These are phyloP conservation scores for Trididemnum nubilum DNA, from an alignment of 23 tunicate species.

Conservation along the genomic window DNA sequence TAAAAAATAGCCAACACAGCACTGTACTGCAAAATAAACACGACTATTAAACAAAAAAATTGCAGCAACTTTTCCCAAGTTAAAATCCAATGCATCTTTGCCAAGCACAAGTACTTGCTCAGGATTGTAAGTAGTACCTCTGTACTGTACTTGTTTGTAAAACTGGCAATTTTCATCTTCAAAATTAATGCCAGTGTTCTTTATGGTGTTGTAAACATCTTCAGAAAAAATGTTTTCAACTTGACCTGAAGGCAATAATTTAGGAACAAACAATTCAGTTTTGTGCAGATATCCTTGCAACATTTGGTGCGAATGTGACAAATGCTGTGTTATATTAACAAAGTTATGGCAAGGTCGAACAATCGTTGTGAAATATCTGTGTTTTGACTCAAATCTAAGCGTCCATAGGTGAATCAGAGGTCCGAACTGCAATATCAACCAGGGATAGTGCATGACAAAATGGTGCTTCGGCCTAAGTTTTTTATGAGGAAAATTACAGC, in stretches of 20 bases:
- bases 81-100: background rate
- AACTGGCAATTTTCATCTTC: background rate
- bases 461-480: slow-evolving; percentile 60
- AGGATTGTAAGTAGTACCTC: background rate
- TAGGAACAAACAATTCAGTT: background rate
- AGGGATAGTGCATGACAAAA: slow-evolving; percentile 46
- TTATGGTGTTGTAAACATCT: background rate
- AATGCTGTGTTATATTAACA: slow-evolving; percentile 33
- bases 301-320: slow-evolving; percentile 51
- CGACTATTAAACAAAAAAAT: background rate
- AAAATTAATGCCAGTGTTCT: background rate
- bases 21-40: background rate
- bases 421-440: slow-evolving; percentile 43
- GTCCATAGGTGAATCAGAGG: slow-evolving; percentile 56
- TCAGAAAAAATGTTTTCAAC: background rate
- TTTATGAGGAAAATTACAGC: slow-evolving; percentile 16
- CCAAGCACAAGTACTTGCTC: background rate
- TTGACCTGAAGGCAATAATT: background rate
- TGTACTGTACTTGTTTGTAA: background rate
- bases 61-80: background rate
- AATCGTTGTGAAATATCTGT: slow-evolving; percentile 46
- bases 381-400: slow-evolving; percentile 61
- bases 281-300: slow-evolving; percentile 7
- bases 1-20: background rate
- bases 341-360: slow-evolving; percentile 20